Conservation (phyloP, 1,140 invertebrate species). For the Drosophila melanica region DNA sequence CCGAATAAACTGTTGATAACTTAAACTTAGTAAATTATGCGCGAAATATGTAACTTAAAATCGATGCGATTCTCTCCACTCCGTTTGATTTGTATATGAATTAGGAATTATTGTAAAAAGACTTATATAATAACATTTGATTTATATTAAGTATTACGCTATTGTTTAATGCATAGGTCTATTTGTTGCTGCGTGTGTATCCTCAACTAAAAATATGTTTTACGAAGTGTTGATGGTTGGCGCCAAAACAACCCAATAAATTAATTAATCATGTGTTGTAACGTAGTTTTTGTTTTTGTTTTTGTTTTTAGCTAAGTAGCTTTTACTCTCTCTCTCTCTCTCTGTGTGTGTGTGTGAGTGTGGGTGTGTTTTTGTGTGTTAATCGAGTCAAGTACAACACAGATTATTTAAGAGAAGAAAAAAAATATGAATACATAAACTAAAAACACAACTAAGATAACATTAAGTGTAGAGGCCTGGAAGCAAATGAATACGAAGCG, state of each 20-base stretch:
- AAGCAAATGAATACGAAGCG: slow-evolving; percentile 23
- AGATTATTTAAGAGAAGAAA: slow-evolving; percentile 8
- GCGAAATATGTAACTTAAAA: slow-evolving; percentile 42
- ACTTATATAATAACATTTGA: slow-evolving; percentile 66
- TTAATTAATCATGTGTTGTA: slow-evolving; percentile 25
- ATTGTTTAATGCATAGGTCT: slow-evolving; percentile 42
- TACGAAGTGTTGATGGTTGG: slow-evolving; percentile 14
- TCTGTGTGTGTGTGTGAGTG: neutral
- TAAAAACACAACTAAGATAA: slow-evolving; percentile 14
- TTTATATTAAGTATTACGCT: slow-evolving; percentile 50
- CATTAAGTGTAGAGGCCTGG: slow-evolving; percentile 38
- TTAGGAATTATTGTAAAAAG: slow-evolving; percentile 55
- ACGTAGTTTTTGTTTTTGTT: neutral
- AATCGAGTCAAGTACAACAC: slow-evolving; percentile 35
- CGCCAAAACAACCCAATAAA: slow-evolving; percentile 29
- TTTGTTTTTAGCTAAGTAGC: slow-evolving; percentile 15
- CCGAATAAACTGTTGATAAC: slow-evolving; percentile 34
- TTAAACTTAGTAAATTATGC: slow-evolving; percentile 45
- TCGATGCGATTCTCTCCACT: slow-evolving; percentile 27
- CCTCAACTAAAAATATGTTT: slow-evolving; percentile 27
- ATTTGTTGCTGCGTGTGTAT: slow-evolving; percentile 32
- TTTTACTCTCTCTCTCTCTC: neutral
- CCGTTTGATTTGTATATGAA: slow-evolving; percentile 10
- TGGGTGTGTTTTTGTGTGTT: neutral
- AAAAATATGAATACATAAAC: slow-evolving; percentile 6